Conservation (phyloP, 1,140 invertebrate species). For the Leptinotarsa defecta region DNA sequence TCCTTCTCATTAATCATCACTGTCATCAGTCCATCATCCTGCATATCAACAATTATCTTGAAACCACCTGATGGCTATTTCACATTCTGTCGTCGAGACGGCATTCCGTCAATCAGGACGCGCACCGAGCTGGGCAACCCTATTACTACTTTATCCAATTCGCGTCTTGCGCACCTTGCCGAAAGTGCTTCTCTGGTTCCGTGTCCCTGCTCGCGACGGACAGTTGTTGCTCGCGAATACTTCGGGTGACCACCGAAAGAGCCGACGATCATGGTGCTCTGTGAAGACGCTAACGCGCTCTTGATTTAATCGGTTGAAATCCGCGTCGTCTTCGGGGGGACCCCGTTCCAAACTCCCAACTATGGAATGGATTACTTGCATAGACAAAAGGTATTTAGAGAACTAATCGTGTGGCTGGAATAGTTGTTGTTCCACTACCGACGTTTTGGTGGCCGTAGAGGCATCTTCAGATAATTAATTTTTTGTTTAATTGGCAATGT, state of each 20-base stretch:
- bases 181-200: not conserved
- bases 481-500: too few species aligned
- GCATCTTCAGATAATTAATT: too few species aligned
- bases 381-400: slow-evolving; percentile 26
- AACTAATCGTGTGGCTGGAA: too few species aligned
- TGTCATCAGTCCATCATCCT: too few species aligned
- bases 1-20: too few species aligned
- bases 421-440: too few species aligned
- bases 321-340: not conserved
- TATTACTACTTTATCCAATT: slow-evolving; percentile 2
- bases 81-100: not conserved
- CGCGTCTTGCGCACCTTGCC: slow-evolving; percentile 3
- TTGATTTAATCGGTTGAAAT: not conserved
- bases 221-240: slow-evolving; percentile 7
- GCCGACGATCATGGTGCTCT: slow-evolving; percentile 2
- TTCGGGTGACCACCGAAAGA: not conserved
- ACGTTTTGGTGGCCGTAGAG: too few species aligned
- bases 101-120: not conserved
- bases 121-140: not conserved
- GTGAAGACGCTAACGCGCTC: not conserved
- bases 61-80: not conserved
- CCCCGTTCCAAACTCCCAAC: not conserved
- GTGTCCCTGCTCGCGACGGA: not conserved
- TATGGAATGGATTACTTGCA: slow-evolving; percentile 31
- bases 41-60: too few species aligned